Evolutionary conservation across 2,888 invertebrate genomes (phyloP).

Genomic region (Dione vanillae): DNA sequence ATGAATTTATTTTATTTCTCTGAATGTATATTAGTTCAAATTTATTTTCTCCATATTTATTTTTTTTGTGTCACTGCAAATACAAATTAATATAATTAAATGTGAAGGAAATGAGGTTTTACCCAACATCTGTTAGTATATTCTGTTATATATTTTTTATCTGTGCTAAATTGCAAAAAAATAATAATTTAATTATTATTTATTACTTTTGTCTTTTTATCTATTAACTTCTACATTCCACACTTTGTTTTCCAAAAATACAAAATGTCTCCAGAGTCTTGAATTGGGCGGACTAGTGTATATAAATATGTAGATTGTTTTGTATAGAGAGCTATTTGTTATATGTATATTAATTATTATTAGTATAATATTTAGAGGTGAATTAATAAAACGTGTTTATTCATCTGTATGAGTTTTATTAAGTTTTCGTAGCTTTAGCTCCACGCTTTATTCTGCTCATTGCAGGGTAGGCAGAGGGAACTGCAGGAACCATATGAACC

Average conservation of each 20-base stretch:
- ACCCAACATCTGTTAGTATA: background rate
- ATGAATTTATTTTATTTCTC: background rate
- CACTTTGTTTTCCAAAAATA: background rate
- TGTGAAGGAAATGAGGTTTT: background rate
- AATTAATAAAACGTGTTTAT: conserved; percentile 74
- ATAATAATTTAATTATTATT: background rate
- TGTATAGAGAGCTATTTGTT: conserved; percentile 80
- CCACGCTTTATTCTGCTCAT: no score
- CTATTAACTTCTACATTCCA: conserved; percentile 12
- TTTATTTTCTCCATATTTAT: no score
- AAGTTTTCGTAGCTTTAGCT: no score
- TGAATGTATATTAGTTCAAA: background rate
- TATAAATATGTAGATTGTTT: conserved; percentile 56
- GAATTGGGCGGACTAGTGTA: conserved; percentile 45
- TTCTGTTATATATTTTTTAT: background rate
- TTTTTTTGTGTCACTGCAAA: background rate
- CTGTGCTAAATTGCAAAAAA: background rate
- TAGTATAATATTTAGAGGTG: conserved; percentile 72
- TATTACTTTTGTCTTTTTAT: background rate
- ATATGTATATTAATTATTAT: conserved; percentile 72
- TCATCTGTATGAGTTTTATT: conserved; percentile 25
- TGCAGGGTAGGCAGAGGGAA: no score
- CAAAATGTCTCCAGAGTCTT: conserved; percentile 47
- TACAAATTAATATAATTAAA: background rate
- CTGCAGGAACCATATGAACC: no score